These are phyloP conservation scores for Beris chalybata DNA, from an alignment of 2,888 invertebrate species.

Conservation along the genomic window DNA sequence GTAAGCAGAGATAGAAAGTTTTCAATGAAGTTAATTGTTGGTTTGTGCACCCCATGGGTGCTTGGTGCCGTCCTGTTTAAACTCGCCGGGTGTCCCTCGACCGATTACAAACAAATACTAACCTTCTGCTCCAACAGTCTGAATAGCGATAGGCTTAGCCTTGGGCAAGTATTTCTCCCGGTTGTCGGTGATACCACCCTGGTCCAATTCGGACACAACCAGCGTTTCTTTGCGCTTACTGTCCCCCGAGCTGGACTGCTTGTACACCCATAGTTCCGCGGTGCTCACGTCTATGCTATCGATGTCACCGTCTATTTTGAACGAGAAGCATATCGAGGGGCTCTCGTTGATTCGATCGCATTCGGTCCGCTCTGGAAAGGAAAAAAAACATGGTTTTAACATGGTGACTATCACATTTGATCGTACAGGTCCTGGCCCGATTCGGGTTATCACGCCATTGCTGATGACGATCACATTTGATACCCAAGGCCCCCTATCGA, in stretches of 20 bases:
- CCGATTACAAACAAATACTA: too few relatives aligned
- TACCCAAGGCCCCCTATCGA: too few relatives aligned
- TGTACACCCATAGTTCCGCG: slow-evolving; percentile 82
- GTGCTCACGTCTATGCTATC: slow-evolving; percentile 73
- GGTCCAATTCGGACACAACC: slow-evolving; percentile 76
- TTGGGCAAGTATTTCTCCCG: slow-evolving; percentile 67
- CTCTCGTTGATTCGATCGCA: slow-evolving; percentile 55
- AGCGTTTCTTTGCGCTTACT: slow-evolving; percentile 66
- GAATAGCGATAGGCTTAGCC: slow-evolving; percentile 77
- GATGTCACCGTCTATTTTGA: slow-evolving; percentile 74
- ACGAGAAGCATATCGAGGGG: slow-evolving; percentile 75
- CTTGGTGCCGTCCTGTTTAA: too few relatives aligned
- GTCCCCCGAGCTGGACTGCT: slow-evolving; percentile 48
- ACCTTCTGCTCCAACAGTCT: slow-evolving; percentile 73
- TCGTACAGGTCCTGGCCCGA: too few relatives aligned
- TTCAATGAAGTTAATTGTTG: too few relatives aligned
- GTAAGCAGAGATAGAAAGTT: slow-evolving; percentile 42
- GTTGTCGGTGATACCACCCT: slow-evolving; percentile 62
- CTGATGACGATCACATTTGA: too few relatives aligned
- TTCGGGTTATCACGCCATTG: too few relatives aligned
- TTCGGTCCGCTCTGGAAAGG: slow-evolving; percentile 58
- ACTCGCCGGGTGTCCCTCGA: too few relatives aligned
- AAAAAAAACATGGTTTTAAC: too few relatives aligned
- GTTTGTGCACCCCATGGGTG: too few relatives aligned
- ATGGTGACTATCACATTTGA: too few relatives aligned